These are phyloP conservation scores for Solea solea DNA, from an alignment of 2,113 vertebrate genomes.

Conservation along the genomic window DNA sequence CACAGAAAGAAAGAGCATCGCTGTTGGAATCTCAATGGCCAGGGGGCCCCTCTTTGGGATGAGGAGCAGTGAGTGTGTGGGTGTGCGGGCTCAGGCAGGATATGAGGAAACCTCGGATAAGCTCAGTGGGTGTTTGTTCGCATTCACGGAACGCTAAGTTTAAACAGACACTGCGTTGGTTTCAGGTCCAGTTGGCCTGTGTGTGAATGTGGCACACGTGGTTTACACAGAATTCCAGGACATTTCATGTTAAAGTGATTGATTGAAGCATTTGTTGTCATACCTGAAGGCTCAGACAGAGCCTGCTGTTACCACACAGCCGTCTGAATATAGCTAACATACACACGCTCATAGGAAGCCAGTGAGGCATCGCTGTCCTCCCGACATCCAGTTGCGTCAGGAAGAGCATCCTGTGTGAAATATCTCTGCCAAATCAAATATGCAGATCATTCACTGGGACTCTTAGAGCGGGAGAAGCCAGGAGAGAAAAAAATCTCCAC, in stretches of 20 bases:
- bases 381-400: slow-evolving; percentile 19
- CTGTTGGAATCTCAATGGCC: slow-evolving; percentile 53
- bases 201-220: slow-evolving; percentile 20
- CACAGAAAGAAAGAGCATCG: slow-evolving; percentile 67
- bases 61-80: slow-evolving; percentile 41
- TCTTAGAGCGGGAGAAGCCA: too few relatives aligned
- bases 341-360: slow-evolving; percentile 37
- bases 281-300: slow-evolving; percentile 45
- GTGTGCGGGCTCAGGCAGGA: slow-evolving; percentile 74
- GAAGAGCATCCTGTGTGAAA: too few relatives aligned
- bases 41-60: slow-evolving; percentile 37
- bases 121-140: slow-evolving; percentile 74
- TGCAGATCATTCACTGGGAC: too few relatives aligned
- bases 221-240: slow-evolving; percentile 23
- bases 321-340: slow-evolving; percentile 36
- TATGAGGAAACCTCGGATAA: slow-evolving; percentile 74
- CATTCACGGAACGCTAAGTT: slow-evolving; percentile 76
- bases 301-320: slow-evolving; percentile 25
- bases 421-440: too few relatives aligned
- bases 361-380: slow-evolving; percentile 48
- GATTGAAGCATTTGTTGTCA: slow-evolving; percentile 32
- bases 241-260: slow-evolving; percentile 12
- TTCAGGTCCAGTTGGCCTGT: slow-evolving; percentile 65
- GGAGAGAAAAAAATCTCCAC: too few relatives aligned
- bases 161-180: slow-evolving; percentile 71